These are phyloP conservation scores for Drosophila yakuba DNA, from an alignment of 1,140 invertebrate species.

Conservation along the genomic window DNA sequence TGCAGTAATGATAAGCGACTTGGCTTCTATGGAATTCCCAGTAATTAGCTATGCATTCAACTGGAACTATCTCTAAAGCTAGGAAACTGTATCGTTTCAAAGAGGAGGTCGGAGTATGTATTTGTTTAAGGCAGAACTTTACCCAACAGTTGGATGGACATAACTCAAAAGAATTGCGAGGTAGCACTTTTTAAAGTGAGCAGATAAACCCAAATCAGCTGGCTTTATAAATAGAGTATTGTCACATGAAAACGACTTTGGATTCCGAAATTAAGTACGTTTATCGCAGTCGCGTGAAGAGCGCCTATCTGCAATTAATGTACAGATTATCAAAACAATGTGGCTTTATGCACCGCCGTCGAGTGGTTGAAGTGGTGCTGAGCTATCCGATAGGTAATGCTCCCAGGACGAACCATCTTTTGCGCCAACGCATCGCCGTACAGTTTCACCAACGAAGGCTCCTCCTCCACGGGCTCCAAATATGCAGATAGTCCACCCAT, in stretches of 20 bases:
- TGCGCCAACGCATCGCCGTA: conserved; percentile 87
- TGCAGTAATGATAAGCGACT: conserved; percentile 25
- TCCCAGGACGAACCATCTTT: conserved; percentile 86
- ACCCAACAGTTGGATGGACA: too few species aligned
- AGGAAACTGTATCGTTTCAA: neutral
- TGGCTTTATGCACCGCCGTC: conserved; percentile 44
- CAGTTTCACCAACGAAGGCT: conserved; percentile 88
- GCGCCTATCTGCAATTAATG: conserved; percentile 15
- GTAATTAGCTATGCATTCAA: neutral
- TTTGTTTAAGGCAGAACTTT: too few species aligned
- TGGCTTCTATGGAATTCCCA: conserved; percentile 3
- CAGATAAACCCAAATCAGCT: conserved; percentile 8
- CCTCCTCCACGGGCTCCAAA: conserved; percentile 88
- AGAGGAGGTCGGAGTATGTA: too few species aligned
- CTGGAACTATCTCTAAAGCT: neutral
- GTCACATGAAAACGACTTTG: conserved; percentile 33
- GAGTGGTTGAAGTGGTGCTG: conserved; percentile 87
- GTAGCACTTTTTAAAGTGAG: neutral
- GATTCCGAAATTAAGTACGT: conserved; percentile 14
- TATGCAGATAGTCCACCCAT: conserved; percentile 87
- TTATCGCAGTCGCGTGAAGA: conserved; percentile 31
- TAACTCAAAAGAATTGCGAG: neutral
- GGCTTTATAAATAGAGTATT: conserved; percentile 17
- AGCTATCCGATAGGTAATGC: conserved; percentile 88
- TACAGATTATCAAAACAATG: conserved; percentile 52